phyloP scores from a whole-genome alignment of 2,888 invertebrate species.

The Aquatica leii region DNA sequence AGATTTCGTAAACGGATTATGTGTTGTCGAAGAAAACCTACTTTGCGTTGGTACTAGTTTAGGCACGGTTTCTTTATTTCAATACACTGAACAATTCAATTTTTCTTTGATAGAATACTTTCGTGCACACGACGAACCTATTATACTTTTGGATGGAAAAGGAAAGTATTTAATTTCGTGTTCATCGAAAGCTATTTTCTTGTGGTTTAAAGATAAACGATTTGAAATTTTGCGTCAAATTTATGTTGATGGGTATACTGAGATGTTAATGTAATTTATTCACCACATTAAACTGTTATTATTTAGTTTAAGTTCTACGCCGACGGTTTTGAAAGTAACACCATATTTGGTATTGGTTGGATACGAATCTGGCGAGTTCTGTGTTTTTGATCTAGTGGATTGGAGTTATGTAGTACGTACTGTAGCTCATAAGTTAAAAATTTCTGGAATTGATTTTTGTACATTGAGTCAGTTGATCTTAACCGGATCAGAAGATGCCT shows the following conservation, averaged over 20 bases:
- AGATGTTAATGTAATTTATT: background rate
- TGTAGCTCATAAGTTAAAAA: conserved; percentile 45
- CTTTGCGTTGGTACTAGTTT: conserved; percentile 46
- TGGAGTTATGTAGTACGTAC: conserved; percentile 38
- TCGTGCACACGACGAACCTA: conserved; percentile 43
- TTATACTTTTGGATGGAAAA: conserved; percentile 43
- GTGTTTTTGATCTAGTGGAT: conserved; percentile 45
- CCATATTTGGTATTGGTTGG: conserved; percentile 44
- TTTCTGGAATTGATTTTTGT: conserved; percentile 47
- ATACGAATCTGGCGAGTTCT: conserved; percentile 48
- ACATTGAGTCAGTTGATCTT: conserved; percentile 40
- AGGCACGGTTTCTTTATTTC: conserved; percentile 48
- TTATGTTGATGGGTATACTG: conserved; percentile 39
- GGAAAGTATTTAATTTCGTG: conserved; percentile 44
- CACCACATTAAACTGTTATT: background rate
- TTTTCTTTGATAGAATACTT: conserved; percentile 41
- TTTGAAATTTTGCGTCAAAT: conserved; percentile 45
- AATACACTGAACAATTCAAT: conserved; percentile 33
- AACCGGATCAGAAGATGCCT: conserved; percentile 45
- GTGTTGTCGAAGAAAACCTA: conserved; percentile 41
- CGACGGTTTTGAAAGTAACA: conserved; percentile 42
- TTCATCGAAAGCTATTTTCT: conserved; percentile 40
- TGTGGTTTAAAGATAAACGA: conserved; percentile 42
- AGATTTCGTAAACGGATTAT: conserved; percentile 46
- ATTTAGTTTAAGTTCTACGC: conserved; percentile 40